Percentiles rank a stretch among this genome's conserved stretches.
Conservation (phyloP, 1,140 invertebrate species). For the Aradophagus sp. region DNA sequence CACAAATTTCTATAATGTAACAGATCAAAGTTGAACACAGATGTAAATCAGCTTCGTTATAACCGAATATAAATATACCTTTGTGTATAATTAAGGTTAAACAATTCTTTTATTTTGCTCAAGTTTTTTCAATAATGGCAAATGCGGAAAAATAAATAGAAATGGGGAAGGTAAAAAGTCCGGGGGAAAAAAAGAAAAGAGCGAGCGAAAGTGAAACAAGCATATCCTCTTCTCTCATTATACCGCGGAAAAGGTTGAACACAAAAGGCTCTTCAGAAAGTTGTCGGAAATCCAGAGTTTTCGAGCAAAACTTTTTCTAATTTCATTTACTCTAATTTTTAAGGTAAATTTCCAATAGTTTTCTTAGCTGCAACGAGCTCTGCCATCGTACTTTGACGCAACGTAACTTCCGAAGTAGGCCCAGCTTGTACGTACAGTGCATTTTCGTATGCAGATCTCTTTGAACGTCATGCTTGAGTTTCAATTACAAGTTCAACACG, state of each 20-base stretch:
- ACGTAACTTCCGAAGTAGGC: slow-evolving; percentile 60
- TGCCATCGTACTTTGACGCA: slow-evolving; percentile 60
- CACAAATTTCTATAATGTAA: slow-evolving; percentile 27
- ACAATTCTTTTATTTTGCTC: not conserved
- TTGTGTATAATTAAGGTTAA: not conserved
- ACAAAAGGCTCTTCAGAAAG: slow-evolving; percentile 66
- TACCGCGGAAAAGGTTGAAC: slow-evolving; percentile 64
- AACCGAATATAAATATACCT: too few species aligned
- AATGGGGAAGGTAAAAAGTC: slow-evolving; percentile 38
- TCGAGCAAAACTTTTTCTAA: slow-evolving; percentile 68
- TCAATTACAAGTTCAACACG: slow-evolving; percentile 41
- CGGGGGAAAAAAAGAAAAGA: slow-evolving; percentile 29
- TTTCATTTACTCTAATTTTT: slow-evolving; percentile 71
- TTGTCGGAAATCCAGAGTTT: slow-evolving; percentile 65
- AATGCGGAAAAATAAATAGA: too few species aligned
- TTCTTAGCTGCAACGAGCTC: slow-evolving; percentile 54
- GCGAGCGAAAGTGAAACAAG: slow-evolving; percentile 48
- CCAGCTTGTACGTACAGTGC: slow-evolving; percentile 31
- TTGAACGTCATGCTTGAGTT: slow-evolving; percentile 35
- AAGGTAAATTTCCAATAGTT: slow-evolving; percentile 70
- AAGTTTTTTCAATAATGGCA: too few species aligned
- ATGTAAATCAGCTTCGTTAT: too few species aligned
- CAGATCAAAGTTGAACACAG: too few species aligned
- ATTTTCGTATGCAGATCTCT: slow-evolving; percentile 45
- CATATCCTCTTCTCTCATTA: slow-evolving; percentile 64